Percentiles rank a stretch among this genome's conserved stretches.
These are phyloP conservation scores for Athene noctua DNA, from an alignment of 2,113 vertebrate genomes.

Conservation along the genomic window DNA sequence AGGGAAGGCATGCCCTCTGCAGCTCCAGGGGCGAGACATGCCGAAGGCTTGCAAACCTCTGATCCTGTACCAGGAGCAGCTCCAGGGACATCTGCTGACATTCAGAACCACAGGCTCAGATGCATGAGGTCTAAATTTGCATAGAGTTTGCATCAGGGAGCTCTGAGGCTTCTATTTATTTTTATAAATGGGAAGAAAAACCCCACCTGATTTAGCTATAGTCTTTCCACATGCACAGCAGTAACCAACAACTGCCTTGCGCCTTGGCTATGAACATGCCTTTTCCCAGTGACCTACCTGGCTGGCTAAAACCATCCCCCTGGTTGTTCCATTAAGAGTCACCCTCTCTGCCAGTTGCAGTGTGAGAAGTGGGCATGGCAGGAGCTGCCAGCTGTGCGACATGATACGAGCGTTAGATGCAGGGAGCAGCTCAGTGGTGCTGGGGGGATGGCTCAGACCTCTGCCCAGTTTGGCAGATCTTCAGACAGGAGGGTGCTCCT, in stretches of 20 bases:
- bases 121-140: not conserved
- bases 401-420: accelerated
- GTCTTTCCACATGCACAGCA: not conserved
- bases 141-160: not conserved
- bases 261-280: not conserved
- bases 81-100: not conserved
- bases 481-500: not conserved
- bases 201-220: not conserved
- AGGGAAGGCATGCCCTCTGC: not conserved
- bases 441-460: not conserved
- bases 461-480: not conserved
- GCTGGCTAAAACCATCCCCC: not conserved
- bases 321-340: not conserved
- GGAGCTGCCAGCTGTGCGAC: not conserved
- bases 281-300: no score
- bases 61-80: not conserved
- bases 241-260: not conserved
- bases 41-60: not conserved
- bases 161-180: not conserved
- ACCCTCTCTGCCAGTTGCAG: not conserved
- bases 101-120: not conserved
- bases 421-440: not conserved
- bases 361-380: accelerated
- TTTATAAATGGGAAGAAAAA: not conserved
- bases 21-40: not conserved